A percentile compares a stretch with the other conserved stretches of the same genome.
Conservation (phyloP, 1,140 invertebrate species). For the Reticulitermes speratus region DNA sequence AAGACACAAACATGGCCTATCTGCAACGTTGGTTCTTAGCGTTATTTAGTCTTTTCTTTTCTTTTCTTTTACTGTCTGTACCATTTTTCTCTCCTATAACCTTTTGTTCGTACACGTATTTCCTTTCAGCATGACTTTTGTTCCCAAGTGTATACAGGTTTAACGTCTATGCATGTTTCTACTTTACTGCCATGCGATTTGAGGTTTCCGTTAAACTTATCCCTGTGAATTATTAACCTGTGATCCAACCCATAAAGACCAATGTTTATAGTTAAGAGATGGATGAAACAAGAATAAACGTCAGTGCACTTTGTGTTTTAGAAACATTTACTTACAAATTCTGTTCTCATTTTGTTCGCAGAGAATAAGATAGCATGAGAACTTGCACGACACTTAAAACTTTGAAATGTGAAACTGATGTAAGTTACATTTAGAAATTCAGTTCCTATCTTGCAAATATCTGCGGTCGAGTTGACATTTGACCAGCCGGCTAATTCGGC, state of each 20-base stretch:
- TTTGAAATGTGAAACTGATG: too few species aligned
- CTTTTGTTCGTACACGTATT: background rate
- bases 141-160: background rate
- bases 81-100: background rate
- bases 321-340: too few species aligned
- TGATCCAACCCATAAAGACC: background rate
- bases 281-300: background rate
- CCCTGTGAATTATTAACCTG: background rate
- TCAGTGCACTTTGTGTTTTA: too few species aligned
- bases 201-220: background rate
- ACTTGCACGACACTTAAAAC: too few species aligned
- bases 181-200: background rate
- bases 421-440: too few species aligned
- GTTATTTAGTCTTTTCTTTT: background rate
- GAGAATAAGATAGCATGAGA: too few species aligned
- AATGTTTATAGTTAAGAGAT: background rate
- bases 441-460: too few species aligned
- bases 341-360: too few species aligned
- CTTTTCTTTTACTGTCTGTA: background rate
- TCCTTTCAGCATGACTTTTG: background rate
- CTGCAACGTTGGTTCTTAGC: slow-evolving; percentile 1
- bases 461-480: too few species aligned
- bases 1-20: background rate
- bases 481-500: too few species aligned
- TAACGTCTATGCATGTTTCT: background rate